These are phyloP conservation scores for Myrmecophaga tridactyla DNA, from an alignment of 2,113 vertebrate species.

Conservation along the genomic window DNA sequence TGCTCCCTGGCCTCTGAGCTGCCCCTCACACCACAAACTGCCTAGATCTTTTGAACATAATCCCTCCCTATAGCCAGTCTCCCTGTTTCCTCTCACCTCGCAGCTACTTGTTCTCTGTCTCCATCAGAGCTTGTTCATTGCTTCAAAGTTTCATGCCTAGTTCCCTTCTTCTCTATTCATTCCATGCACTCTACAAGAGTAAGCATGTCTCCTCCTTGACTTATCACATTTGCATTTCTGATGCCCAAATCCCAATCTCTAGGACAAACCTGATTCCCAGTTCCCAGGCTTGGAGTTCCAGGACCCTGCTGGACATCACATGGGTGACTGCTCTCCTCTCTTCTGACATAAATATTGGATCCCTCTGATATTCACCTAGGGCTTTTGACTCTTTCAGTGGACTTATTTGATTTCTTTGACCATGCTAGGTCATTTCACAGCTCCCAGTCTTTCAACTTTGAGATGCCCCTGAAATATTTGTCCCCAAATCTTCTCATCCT, in stretches of 20 bases:
- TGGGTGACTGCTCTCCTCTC: background rate
- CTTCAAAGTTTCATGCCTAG: background rate
- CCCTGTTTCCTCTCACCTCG: background rate
- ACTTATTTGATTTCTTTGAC: background rate
- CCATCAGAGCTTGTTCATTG: background rate
- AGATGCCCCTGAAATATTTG: background rate
- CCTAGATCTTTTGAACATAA: rapidly evolving
- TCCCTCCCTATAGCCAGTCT: background rate
- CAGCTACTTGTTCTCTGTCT: background rate
- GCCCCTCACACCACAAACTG: background rate
- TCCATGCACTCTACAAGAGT: background rate
- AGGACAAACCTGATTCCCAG: background rate
- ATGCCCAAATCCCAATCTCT: background rate
- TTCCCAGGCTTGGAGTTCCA: background rate
- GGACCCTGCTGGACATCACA: background rate
- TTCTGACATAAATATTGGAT: background rate
- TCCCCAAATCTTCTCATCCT: background rate
- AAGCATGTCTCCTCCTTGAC: background rate
- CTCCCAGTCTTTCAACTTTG: background rate
- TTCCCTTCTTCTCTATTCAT: background rate
- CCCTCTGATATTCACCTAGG: background rate
- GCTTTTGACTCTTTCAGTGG: background rate
- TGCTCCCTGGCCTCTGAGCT: background rate
- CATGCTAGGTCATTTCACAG: background rate
- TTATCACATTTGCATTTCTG: background rate